phyloP scores from a whole-genome alignment of 2,888 invertebrate genomes.

The Gari tellinella region DNA sequence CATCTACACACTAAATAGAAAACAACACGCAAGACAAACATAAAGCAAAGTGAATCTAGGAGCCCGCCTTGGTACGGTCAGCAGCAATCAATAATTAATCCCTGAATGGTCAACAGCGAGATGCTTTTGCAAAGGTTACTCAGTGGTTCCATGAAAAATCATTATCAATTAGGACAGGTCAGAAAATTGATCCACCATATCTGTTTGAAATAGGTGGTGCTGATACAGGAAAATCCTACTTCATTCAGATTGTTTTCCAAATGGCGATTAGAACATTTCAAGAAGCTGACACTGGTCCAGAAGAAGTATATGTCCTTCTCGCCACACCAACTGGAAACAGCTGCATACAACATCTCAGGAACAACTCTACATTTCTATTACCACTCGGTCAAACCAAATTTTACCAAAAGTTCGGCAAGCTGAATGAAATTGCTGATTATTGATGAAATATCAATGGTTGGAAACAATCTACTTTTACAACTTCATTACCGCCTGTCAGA shows the following conservation, averaged over 20 bases:
- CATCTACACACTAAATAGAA: no score
- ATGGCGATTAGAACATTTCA: conserved; percentile 42
- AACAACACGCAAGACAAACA: no score
- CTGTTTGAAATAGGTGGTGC: conserved; percentile 59
- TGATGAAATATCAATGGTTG: conserved; percentile 63
- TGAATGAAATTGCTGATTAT: conserved; percentile 55
- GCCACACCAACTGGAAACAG: conserved; percentile 55
- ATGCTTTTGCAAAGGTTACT: conserved; percentile 12
- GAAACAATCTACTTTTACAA: conserved; percentile 41
- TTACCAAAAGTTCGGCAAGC: conserved; percentile 40
- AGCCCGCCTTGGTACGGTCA: no score
- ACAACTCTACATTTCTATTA: conserved; percentile 50
- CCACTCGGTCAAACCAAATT: conserved; percentile 48
- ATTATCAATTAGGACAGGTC: conserved; percentile 18
- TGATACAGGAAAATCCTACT: conserved; percentile 55
- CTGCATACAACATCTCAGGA: conserved; percentile 55
- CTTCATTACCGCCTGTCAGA: conserved; percentile 49
- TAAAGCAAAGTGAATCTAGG: no score
- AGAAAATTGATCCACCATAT: conserved; percentile 9
- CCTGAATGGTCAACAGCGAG: conserved; percentile 30
- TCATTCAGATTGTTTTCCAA: conserved; percentile 47
- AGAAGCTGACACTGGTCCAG: conserved; percentile 29
- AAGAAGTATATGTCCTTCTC: conserved; percentile 38
- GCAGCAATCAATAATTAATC: no score
- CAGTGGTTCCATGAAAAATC: conserved; percentile 39